A percentile compares a stretch with the other conserved stretches of the same genome.
Conservation (phyloP, 2,888 invertebrate species). For the Melanophora roralis region DNA sequence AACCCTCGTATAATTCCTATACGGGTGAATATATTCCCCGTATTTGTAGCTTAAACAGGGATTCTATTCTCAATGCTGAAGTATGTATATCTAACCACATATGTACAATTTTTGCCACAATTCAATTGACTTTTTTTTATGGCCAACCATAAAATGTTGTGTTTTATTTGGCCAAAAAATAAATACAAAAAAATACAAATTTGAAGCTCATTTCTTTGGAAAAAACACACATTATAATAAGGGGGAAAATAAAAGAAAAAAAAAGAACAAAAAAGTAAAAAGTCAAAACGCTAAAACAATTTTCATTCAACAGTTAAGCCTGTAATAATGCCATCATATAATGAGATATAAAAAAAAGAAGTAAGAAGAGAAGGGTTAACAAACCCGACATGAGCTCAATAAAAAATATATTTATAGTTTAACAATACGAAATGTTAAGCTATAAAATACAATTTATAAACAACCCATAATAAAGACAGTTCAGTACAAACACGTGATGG, state of each 20-base stretch:
- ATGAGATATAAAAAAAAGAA: slow-evolving; percentile 28
- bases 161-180: slow-evolving; percentile 70
- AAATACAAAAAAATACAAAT: slow-evolving; percentile 29
- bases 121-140: slow-evolving; percentile 73
- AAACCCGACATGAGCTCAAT: slow-evolving; percentile 47
- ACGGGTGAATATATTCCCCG: too few relatives aligned
- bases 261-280: background rate
- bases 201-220: slow-evolving; percentile 30
- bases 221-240: background rate
- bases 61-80: slow-evolving; percentile 6
- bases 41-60: background rate
- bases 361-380: slow-evolving; percentile 26
- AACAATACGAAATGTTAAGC: slow-evolving; percentile 18
- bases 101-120: slow-evolving; percentile 65
- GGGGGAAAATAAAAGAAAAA: slow-evolving; percentile 5
- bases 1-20: background rate
- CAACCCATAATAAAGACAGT: background rate
- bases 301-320: slow-evolving; percentile 56
- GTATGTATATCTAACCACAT: slow-evolving; percentile 40
- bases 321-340: slow-evolving; percentile 56
- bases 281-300: background rate
- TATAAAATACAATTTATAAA: background rate
- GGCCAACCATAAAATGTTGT: slow-evolving; percentile 72
- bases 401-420: slow-evolving; percentile 58
- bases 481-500: slow-evolving; percentile 36